A percentile compares a stretch with the other conserved stretches of the same genome.
Evolutionary conservation across 2,888 invertebrate genomes (phyloP).

Genomic region (Podotricha telesiphe): DNA sequence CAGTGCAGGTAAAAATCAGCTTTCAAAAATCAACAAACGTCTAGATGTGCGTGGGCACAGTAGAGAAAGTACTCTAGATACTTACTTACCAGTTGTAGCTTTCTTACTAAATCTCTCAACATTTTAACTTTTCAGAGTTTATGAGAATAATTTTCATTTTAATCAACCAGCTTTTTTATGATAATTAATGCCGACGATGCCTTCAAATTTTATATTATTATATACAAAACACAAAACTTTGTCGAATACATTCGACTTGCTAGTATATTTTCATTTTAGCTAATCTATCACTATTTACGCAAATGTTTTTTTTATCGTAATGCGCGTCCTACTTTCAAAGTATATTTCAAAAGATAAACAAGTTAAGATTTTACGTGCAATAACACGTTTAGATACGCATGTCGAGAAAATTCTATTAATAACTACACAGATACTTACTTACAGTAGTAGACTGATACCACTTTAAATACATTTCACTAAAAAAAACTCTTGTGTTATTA

Average conservation of each 20-base stretch:
- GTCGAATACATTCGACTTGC: neutral
- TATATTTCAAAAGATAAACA: conserved; percentile 12
- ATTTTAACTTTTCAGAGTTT: too few species aligned
- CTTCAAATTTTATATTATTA: neutral
- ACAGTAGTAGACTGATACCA: neutral
- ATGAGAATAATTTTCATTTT: too few species aligned
- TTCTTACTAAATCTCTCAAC: too few species aligned
- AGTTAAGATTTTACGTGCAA: conserved; percentile 2
- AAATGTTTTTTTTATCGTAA: conserved; percentile 14
- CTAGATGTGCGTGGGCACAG: too few species aligned
- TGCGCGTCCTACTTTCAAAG: conserved; percentile 1
- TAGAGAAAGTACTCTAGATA: too few species aligned
- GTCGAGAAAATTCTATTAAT: conserved; percentile 1
- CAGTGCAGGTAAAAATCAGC: conserved; percentile 88
- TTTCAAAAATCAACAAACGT: too few species aligned
- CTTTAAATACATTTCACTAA: too few species aligned
- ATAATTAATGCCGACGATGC: too few species aligned
- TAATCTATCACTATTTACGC: conserved; percentile 5
- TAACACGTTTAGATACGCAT: neutral
- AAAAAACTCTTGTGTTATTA: too few species aligned
- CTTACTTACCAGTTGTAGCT: too few species aligned
- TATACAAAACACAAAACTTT: neutral
- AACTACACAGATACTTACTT: neutral
- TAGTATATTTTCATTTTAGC: neutral
- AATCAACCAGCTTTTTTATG: too few species aligned